phyloP scores from a whole-genome alignment of 2,888 invertebrate genomes.

The Sphaeridia pumilis region DNA sequence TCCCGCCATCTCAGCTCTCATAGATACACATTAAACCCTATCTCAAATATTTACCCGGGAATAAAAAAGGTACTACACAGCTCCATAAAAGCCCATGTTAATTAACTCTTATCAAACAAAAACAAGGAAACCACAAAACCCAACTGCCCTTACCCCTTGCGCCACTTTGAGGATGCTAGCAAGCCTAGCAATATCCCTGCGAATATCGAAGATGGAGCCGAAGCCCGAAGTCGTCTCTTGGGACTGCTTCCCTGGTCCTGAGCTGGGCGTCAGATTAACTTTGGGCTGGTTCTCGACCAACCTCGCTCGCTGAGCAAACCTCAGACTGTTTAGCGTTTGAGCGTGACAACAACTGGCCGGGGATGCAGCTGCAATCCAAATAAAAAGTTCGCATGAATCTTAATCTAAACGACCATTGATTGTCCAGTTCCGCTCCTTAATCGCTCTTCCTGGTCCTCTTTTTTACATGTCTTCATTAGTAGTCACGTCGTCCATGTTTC shows the following conservation, averaged over 20 bases:
- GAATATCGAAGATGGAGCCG: conserved; percentile 31
- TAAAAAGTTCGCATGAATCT: not conserved
- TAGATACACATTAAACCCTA: no score
- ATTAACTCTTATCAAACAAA: no score
- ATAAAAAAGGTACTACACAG: no score
- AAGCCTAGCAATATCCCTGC: conserved; percentile 33
- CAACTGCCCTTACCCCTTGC: conserved; percentile 31
- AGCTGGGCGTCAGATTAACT: conserved; percentile 41
- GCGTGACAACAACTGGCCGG: conserved; percentile 63
- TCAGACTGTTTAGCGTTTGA: conserved; percentile 65
- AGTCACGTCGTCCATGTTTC: no score
- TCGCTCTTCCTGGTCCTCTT: no score
- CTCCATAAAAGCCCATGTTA: no score
- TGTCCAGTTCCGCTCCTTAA: not conserved
- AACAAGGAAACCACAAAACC: no score
- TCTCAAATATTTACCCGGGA: no score
- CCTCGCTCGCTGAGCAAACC: conserved; percentile 65
- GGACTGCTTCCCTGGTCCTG: not conserved
- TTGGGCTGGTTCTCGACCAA: conserved; percentile 54
- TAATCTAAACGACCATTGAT: not conserved
- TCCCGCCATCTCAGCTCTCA: no score
- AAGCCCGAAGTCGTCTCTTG: conserved; percentile 15
- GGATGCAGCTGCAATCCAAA: conserved; percentile 61
- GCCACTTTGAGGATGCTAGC: conserved; percentile 33
- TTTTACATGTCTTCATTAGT: no score